Evolutionary conservation across 64 coral and sea anemone species (phyloP), one percentile per base, ranked within the genome.

Genomic region (Astreopora myriophthalma): DNA sequence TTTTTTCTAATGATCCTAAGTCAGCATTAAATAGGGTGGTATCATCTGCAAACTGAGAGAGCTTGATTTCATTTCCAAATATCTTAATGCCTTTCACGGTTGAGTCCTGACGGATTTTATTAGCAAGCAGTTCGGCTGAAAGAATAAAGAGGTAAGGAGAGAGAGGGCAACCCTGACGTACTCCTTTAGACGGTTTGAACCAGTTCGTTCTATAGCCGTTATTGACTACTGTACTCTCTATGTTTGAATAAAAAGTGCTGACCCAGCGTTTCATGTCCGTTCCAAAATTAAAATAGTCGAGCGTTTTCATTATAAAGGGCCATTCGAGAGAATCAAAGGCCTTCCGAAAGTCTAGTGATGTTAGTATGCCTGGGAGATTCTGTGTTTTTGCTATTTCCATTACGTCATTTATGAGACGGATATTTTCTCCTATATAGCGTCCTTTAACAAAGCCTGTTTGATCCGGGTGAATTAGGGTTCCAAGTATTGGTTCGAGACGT

Each of bases 101-200:
- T 19, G 55, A 16, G 12, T 27, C 25, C 25, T 34, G 35, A 12
- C 11, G 6, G 6, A 44, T 44, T 38, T 73, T 73, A 3, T 31
- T 34, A 16, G 13, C 6, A 17, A 16, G 29, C 3, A 0, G 12
- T n/a, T 25, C 0, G 0, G 55, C 14, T 16, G 55, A 17, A 25
- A 16, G 0, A n/a, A 31, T 34, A 16, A 23, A 14, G 3, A 17
- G 35, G 26, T 73, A 73, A 10, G 35, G 70, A 25, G 8, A 73
- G 1, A 73, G 28, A n/a, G 86, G 86, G 22, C 68, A 75, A 19
- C 83, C 34, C 42, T 86, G 83, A 46, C 83, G 11, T 1, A 88
- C 36, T 26, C 86, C 86, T 48, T 46, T 48, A 28, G 36, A 27
- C 3, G 32, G 33, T 2, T 88, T 44, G 8, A 88, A 52, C 44